These are phyloP conservation scores for Chromoteleia sp. DNA, from an alignment of 2,888 invertebrate genomes.

Conservation along the genomic window DNA sequence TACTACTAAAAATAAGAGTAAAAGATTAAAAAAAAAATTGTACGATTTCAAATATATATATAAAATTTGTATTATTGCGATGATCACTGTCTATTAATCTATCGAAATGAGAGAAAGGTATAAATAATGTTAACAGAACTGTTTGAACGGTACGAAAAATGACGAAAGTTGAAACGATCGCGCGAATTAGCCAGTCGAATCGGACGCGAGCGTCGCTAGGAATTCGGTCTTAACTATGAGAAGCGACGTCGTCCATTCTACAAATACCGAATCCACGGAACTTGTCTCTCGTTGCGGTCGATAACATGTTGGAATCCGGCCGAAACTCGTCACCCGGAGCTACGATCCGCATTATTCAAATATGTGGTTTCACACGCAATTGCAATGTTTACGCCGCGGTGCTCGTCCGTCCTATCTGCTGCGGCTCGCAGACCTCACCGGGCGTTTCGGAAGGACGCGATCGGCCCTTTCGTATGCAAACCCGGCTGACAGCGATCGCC, in stretches of 20 bases:
- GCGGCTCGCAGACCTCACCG: slow-evolving; percentile 49
- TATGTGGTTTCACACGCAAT: slow-evolving; percentile 67
- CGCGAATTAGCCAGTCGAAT: slow-evolving; percentile 13
- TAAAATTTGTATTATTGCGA: too few species aligned
- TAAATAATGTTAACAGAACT: too few species aligned
- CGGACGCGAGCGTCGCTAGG: slow-evolving; percentile 5
- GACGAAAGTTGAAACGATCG: neutral
- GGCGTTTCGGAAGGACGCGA: slow-evolving; percentile 51
- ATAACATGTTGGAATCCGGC: slow-evolving; percentile 58
- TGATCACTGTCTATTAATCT: too few species aligned
- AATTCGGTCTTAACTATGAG: slow-evolving; percentile 23
- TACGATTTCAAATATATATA: too few species aligned
- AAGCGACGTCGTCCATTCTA: slow-evolving; percentile 31
- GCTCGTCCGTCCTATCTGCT: slow-evolving; percentile 21
- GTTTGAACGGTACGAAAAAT: too few species aligned
- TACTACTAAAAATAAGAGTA: too few species aligned
- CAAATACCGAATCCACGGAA: slow-evolving; percentile 47
- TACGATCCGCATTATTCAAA: slow-evolving; percentile 64
- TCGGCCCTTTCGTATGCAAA: slow-evolving; percentile 56
- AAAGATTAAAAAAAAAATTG: too few species aligned
- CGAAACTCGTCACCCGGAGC: slow-evolving; percentile 55
- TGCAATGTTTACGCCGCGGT: slow-evolving; percentile 58
- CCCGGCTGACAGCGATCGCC: slow-evolving; percentile 43
- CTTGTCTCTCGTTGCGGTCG: slow-evolving; percentile 45
- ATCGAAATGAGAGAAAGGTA: too few species aligned